A percentile compares a stretch with the other conserved stretches of the same genome.
Conservation (phyloP, 2,113 vertebrate species). For the Myocastor coypus region DNA sequence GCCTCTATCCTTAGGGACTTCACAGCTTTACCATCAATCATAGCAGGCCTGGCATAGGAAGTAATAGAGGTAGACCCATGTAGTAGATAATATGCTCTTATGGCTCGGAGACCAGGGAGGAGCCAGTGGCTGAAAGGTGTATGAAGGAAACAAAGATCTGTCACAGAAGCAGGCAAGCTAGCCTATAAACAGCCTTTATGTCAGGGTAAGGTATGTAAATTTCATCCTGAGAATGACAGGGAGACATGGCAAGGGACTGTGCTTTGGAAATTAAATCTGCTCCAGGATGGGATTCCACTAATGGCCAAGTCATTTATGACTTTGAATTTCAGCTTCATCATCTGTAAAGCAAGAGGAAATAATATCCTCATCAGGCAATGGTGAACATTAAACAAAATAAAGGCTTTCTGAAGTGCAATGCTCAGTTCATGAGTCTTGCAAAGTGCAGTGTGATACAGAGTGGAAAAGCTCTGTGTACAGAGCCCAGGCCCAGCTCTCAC, state of each 20-base stretch:
- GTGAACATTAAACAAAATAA: background rate
- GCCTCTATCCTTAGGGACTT: background rate
- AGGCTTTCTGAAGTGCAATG: background rate
- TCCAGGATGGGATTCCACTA: background rate
- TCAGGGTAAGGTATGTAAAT: background rate
- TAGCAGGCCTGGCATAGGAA: background rate
- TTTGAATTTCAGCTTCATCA: background rate
- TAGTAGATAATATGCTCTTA: background rate
- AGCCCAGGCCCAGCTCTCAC: background rate
- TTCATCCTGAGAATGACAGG: background rate
- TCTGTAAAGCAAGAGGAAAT: background rate
- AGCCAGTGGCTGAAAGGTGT: background rate
- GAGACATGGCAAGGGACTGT: background rate
- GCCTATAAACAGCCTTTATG: background rate
- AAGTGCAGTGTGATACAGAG: background rate
- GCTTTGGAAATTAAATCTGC: conserved; percentile 17
- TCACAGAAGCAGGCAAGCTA: background rate
- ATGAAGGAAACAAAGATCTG: background rate
- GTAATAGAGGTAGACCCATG: background rate
- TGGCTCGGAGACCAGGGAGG: background rate
- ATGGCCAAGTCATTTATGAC: background rate
- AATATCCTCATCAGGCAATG: background rate
- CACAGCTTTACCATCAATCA: background rate
- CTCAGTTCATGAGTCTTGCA: background rate
- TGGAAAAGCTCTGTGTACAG: background rate